Conservation (phyloP, 2,113 vertebrate genomes). For the Phalacrocorax aristotelis region DNA sequence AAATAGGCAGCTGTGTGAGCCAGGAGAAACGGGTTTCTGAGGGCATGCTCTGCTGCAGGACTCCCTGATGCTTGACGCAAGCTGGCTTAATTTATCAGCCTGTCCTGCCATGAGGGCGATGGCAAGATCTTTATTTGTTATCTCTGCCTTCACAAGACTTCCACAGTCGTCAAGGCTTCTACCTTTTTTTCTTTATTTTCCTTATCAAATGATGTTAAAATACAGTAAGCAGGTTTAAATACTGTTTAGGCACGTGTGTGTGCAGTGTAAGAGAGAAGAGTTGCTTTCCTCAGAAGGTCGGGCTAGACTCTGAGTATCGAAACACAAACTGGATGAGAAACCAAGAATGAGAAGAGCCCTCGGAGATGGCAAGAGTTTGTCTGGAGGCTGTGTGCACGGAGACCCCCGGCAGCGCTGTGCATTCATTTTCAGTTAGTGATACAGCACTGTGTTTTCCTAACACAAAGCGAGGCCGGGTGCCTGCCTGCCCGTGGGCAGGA, state of each 20-base stretch:
- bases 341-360: background rate
- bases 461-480: background rate
- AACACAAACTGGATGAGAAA: background rate
- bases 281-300: background rate
- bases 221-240: background rate
- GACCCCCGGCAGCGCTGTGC: fast-evolving
- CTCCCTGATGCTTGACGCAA: background rate
- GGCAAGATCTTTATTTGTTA: background rate
- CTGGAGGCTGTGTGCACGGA: fast-evolving
- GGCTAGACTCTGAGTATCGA: background rate
- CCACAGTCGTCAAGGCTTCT: background rate
- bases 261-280: background rate
- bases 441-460: background rate
- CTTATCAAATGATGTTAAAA: background rate
- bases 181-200: background rate
- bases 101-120: background rate
- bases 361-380: background rate
- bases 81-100: background rate
- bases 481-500: background rate
- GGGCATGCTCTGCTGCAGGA: fast-evolving
- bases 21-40: background rate
- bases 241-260: fast-evolving
- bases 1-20: background rate
- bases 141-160: background rate
- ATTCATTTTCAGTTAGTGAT: background rate